Conservation (phyloP, 2,888 invertebrate genomes). For the Amphipoea oculea region DNA sequence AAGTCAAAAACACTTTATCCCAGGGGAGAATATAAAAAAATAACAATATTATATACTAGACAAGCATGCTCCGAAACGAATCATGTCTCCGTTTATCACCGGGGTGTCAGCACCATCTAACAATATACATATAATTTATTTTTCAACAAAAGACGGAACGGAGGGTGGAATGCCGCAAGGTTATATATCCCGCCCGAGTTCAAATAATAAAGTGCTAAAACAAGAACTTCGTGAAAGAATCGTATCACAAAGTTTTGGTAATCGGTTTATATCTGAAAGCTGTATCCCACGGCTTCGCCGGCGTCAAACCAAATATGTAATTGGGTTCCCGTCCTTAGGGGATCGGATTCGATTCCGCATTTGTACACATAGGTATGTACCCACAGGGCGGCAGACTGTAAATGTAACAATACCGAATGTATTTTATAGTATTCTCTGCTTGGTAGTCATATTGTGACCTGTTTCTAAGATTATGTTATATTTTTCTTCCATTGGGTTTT, state of each 20-base stretch:
- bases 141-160: not conserved
- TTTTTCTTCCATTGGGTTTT: not conserved
- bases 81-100: not conserved
- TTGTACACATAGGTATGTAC: slow-evolving; percentile 31
- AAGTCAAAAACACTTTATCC: not conserved
- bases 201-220: slow-evolving; percentile 40
- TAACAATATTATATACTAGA: not conserved
- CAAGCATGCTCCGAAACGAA: not conserved
- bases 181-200: not conserved
- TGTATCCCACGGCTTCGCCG: slow-evolving; percentile 31
- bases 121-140: not conserved
- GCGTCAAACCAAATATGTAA: slow-evolving; percentile 54
- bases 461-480: not conserved
- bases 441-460: slow-evolving; percentile 14
- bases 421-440: slow-evolving; percentile 38
- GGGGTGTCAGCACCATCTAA: not conserved
- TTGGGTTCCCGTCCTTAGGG: slow-evolving; percentile 54
- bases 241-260: slow-evolving; percentile 50
- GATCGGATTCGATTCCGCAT: slow-evolving; percentile 55
- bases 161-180: not conserved
- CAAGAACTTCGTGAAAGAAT: slow-evolving; percentile 35
- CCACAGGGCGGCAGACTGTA: slow-evolving; percentile 15
- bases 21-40: not conserved
- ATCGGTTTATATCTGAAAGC: slow-evolving; percentile 54
- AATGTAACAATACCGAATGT: slow-evolving; percentile 44